Base-by-base conservation (phyloP, 2,888 invertebrate species). In the Leptinotarsa juncta region DNA sequence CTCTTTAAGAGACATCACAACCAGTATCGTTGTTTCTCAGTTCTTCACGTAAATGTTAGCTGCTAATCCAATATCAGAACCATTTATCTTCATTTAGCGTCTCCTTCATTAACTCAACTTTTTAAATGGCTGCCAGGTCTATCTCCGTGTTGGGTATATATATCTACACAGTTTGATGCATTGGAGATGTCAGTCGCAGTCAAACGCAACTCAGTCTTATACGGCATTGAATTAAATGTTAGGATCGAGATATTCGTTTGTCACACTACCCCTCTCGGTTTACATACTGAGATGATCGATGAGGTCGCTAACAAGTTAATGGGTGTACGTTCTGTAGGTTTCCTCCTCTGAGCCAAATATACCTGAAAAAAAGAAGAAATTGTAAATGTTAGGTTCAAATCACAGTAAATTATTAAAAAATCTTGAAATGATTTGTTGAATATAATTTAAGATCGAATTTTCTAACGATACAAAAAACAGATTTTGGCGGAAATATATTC, bases 11-110 rank as follows among this genome's bases (percentile, higher is more conserved):
- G 75, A 71, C 75, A 78, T 77, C 78, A 77, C 78, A 72, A 80
- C 78, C 70, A 67, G 75, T 79, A 83, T 82, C 83, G 81, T 81
- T 82, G 84, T 83, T 83, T 80, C 82, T 79, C 79, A 77, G 75
- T 80, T 82, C 83, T 82, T 79, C 83, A 84, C 84, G 83, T 85
- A 83, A 84, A 85, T 81, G 81, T 82, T 87, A 86, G 67, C 67
- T 65, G 85, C 86, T 88, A 88, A 88, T 88, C 88, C 88, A 88
- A 88, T 88, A 88, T 88, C 86, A 80, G 84, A 84, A 87, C 84
- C 87, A 88, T 88, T 88, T 88, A 88, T 88, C 88, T 88, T 88
- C 88, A 88, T 88, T 88, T 88, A 86, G 84, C 82, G 85, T 83
- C 87, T 86, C 86, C 87, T 87, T 88, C 88, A 88, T 88, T 88